Conservation (phyloP, 2,888 invertebrate species). For the Tanaodytes sp. region DNA sequence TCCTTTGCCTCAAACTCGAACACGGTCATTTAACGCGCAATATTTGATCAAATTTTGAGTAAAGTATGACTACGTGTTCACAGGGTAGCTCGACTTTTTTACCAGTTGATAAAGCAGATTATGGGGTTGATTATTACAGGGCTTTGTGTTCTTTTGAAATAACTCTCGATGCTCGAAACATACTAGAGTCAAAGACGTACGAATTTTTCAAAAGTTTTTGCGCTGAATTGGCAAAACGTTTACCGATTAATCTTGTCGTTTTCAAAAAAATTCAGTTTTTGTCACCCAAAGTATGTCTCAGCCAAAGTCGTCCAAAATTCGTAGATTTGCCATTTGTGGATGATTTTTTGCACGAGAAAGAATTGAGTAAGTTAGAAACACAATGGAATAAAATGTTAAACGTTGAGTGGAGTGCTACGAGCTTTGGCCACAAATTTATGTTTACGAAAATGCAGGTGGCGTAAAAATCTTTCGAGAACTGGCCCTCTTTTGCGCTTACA, state of each 20-base stretch:
- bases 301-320: conserved; percentile 16
- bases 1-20: too few species aligned
- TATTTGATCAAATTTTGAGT: too few species aligned
- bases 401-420: conserved; percentile 16
- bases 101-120: conserved; percentile 29
- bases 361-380: conserved; percentile 17
- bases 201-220: conserved; percentile 24
- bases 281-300: conserved; percentile 27
- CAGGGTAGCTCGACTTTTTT: too few species aligned
- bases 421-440: conserved; percentile 31
- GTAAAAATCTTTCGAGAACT: conserved; percentile 26
- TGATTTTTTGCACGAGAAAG: conserved; percentile 8
- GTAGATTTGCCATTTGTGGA: conserved; percentile 22
- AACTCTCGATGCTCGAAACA: conserved; percentile 4
- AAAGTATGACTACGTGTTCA: too few species aligned
- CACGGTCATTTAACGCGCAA: too few species aligned
- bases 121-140: conserved; percentile 36
- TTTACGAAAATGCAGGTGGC: conserved; percentile 30
- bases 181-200: conserved; percentile 5
- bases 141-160: conserved; percentile 21
- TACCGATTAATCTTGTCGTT: conserved; percentile 17
- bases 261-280: conserved; percentile 19
- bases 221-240: conserved; percentile 21
- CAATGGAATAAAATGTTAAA: conserved; percentile 24
- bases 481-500: conserved; percentile 16